Evolutionary conservation across 2,113 vertebrate species (phyloP), one percentile per base, ranked within the genome.

Genomic region (Callaeas wilsoni): DNA sequence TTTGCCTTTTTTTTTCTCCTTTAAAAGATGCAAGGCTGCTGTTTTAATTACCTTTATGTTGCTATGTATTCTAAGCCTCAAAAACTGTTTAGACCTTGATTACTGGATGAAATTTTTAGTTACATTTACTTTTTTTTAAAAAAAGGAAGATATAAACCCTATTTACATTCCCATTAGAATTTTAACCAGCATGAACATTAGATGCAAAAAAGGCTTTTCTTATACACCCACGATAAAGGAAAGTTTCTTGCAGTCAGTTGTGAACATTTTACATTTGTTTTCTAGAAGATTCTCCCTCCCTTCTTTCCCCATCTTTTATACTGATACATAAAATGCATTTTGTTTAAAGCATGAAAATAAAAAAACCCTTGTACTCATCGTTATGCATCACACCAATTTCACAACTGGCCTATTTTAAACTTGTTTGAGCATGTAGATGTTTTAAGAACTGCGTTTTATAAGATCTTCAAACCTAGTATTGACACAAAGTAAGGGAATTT

Each of bases 31-130:
- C 39, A 71, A 97, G 92, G 56, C 96, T 94, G 87, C 89, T 89
- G 78, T 87, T 97, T 89, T 97, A 91, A 96, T 96, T 79, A 97
- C 84, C 90, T 93, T 97, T 92, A 87, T 84, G 67, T 84, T 96
- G 60, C 78, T 74, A 87, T 56, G 84, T 92, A 86, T 94, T 89
- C 90, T 96, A 96, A 97, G 46, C 37, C 37, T 88, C 75, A 71
- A 49, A 94, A 64, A 75, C 69, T 67, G 70, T 94, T 94, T 64
- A 96, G 85, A 84, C 77, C 50, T 94, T 90, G 91, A 56, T 89
- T 89, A 80, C 16, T 23, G 44, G 81, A 70, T 90, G 90, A 94
- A 79, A n/a, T 75, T 79, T 96, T 87, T 85, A 94, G 55, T 93
- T 94, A 88, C 30, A 84, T 96, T 96, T 90, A 59, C 44, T 76